Percentiles rank a stretch among this genome's conserved stretches.
phyloP scores from a whole-genome alignment of 2,113 vertebrate genomes.

The Actinemys pallida region DNA sequence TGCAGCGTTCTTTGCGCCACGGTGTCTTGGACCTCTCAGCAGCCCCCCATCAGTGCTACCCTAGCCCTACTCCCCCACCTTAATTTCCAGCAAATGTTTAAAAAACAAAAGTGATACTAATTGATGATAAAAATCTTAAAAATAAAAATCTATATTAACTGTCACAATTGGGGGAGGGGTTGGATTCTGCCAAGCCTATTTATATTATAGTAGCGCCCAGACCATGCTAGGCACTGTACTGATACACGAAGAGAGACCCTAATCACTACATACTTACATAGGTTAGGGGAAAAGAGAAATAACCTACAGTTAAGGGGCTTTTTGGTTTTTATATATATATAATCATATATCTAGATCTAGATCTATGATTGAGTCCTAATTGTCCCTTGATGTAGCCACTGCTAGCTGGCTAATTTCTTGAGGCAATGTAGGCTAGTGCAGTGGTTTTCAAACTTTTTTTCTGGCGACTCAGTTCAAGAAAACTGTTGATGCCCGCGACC shows the following conservation, averaged over 20 bases:
- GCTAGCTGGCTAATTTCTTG: neutral
- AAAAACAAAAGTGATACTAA: neutral
- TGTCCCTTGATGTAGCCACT: neutral
- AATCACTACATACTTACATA: rapidly evolving
- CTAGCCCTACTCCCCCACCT: neutral
- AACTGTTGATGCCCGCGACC: too few species aligned
- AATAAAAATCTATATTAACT: neutral
- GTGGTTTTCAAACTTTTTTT: too few species aligned
- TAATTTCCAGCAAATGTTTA: neutral
- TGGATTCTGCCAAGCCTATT: neutral
- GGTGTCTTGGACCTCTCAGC: neutral
- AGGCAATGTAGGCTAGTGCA: neutral
- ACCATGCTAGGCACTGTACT: rapidly evolving
- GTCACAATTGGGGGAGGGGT: neutral
- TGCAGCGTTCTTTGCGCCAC: neutral
- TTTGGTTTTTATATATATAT: neutral
- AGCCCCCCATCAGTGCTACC: neutral
- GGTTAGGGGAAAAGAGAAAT: neutral
- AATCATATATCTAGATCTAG: neutral
- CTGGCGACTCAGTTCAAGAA: too few species aligned
- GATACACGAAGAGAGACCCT: neutral
- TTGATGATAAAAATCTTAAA: neutral
- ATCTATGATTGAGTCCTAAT: neutral
- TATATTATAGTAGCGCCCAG: rapidly evolving
- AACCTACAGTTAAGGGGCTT: neutral